A percentile compares a stretch with the other conserved stretches of the same genome.
Evolutionary conservation across 2,113 vertebrate genomes (phyloP).

Genomic region (Columbina picui): DNA sequence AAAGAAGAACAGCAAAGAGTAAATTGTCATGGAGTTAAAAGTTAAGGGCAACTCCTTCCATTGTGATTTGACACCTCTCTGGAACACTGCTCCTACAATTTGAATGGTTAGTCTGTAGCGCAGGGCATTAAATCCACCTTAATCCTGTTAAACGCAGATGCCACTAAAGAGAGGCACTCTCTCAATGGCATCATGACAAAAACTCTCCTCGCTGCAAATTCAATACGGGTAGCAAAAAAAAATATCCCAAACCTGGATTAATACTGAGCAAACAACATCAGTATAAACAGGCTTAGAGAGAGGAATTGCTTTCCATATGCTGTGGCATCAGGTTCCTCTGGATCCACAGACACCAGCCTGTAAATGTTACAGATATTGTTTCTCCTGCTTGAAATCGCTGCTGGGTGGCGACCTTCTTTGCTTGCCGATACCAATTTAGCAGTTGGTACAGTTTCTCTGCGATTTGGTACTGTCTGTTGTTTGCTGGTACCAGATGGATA

Average conservation of each 20-base stretch:
- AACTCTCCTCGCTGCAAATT: constrained; percentile 19
- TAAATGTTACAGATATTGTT: constrained; percentile 65
- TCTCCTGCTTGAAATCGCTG: constrained; percentile 51
- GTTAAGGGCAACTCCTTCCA: constrained; percentile 38
- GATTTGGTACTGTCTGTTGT: constrained; percentile 80
- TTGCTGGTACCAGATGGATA: constrained; percentile 80
- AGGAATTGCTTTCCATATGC: constrained; percentile 58
- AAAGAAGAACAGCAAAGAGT: constrained; percentile 13
- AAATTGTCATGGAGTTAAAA: constrained; percentile 2
- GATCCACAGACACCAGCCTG: constrained; percentile 46
- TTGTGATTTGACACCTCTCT: constrained; percentile 49
- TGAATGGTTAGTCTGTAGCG: constrained; percentile 22
- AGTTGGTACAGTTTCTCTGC: constrained; percentile 73
- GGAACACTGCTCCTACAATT: constrained; percentile 31
- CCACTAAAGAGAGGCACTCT: constrained; percentile 9
- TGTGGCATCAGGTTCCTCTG: neutral
- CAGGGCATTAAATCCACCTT: constrained; percentile 50
- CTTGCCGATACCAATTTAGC: constrained; percentile 73
- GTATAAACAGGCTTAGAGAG: constrained; percentile 25
- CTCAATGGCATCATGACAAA: constrained; percentile 23
- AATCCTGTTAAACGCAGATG: constrained; percentile 56
- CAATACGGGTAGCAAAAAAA: neutral
- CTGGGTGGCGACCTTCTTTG: constrained; percentile 71
- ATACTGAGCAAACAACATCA: constrained; percentile 62
- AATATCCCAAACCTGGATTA: constrained; percentile 11